Evolutionary conservation across 2,797 vertebrate species (phyloP), one percentile per base, ranked within the genome.

Genomic region (Acanthurus leucopareius): DNA sequence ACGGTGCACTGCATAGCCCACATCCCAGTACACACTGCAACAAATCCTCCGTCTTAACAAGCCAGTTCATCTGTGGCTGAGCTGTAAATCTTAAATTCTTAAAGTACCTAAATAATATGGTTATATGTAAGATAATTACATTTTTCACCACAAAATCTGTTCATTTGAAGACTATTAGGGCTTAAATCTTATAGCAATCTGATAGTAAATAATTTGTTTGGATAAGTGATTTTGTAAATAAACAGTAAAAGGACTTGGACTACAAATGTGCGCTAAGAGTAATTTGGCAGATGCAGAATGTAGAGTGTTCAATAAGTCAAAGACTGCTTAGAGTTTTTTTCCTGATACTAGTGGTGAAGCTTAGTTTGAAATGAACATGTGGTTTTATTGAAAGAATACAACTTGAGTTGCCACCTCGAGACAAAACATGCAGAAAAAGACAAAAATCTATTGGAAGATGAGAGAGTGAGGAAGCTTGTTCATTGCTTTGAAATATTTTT

Each of bases 1-100:
- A 83, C 75, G 68, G 81, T 77, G 84, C 84, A 83, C 80, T 75
- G 85, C 77, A 77, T 17, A 75, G 69, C 80, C 88, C 42, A 51
- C 59, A 84, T 82, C 86, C 73, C 75, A 80, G 60, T 62, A 61
- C 66, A 77, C 56, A 69, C 76, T 49, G 65, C 59, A 75, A 75
- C 32, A 70, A 79, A 84, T 75, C 80, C 54, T 64, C 51, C 52
- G 19, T 76, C 52, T 86, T 61, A 80, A 72, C 53, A 76, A 77
- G 66, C 61, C 53, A 13, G 22, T 60, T 69, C 44, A 1, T 57
- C 28, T 40, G 9, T 20, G 79, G 25, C 59, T 60, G 9, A 67
- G 71, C 22, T 3, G 2, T 49, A 52, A 73, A 73, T 28, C 25
- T 61, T 42, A n/a, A 44, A 65, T 42, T 57, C 8, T 32, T 66